Conservation (phyloP, 1,140 invertebrate genomes). For the Cydia amplana region DNA sequence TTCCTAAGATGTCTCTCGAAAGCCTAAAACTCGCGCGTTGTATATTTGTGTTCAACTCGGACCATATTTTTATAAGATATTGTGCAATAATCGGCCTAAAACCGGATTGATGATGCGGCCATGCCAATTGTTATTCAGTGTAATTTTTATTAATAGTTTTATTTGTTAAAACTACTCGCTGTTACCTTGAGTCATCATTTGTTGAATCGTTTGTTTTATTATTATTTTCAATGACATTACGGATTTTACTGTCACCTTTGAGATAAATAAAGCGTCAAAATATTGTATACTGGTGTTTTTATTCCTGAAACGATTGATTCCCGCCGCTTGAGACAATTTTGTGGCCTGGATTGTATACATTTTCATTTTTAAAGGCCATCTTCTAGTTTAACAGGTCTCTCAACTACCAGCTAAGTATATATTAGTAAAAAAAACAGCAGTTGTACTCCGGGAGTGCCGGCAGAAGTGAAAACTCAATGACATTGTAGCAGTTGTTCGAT, state of each 20-base stretch:
- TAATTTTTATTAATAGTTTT: constrained; percentile 75
- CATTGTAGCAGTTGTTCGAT: too few relatives aligned
- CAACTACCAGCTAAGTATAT: too few relatives aligned
- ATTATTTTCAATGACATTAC: constrained; percentile 75
- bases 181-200: constrained; percentile 78
- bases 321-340: too few relatives aligned
- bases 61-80: constrained; percentile 12
- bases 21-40: too few relatives aligned
- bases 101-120: background rate
- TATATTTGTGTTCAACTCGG: background rate
- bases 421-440: too few relatives aligned
- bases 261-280: constrained; percentile 76
- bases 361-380: too few relatives aligned
- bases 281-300: constrained; percentile 71
- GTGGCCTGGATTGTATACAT: too few relatives aligned
- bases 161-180: constrained; percentile 74
- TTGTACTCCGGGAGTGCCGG: too few relatives aligned
- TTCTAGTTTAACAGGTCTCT: too few relatives aligned
- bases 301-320: constrained; percentile 38
- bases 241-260: constrained; percentile 75
- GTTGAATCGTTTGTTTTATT: constrained; percentile 78
- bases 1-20: too few relatives aligned
- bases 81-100: constrained; percentile 19
- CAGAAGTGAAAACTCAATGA: too few relatives aligned
- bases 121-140: constrained; percentile 61